These are phyloP conservation scores for Lamellibrachia columna DNA, from an alignment of 2,888 invertebrate genomes.

Conservation along the genomic window DNA sequence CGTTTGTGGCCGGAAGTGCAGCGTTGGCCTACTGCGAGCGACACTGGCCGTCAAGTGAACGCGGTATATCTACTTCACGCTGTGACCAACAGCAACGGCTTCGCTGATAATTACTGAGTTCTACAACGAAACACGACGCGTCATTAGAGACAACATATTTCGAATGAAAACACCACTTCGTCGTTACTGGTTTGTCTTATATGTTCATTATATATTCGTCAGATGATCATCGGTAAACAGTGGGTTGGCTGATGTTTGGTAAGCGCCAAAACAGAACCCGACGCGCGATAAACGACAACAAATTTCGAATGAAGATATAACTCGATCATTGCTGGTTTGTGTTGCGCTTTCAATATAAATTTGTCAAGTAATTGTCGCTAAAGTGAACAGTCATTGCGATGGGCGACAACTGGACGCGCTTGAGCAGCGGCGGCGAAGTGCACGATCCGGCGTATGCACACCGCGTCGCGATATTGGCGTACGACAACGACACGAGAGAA, in stretches of 20 bases:
- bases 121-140: background rate
- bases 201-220: background rate
- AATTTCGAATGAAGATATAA: background rate
- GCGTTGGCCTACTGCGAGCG: background rate
- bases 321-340: background rate
- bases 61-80: background rate
- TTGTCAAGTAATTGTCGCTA: background rate
- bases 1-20: background rate
- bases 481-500: background rate
- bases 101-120: too few species aligned
- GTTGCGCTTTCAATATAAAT: background rate
- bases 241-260: too few species aligned
- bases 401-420: background rate
- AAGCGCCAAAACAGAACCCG: background rate
- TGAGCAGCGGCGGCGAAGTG: background rate
- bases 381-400: background rate
- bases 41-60: background rate
- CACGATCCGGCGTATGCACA: background rate
- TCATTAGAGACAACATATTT: background rate
- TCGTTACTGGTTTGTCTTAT: background rate
- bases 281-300: background rate
- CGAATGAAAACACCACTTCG: background rate
- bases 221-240: background rate
- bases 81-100: background rate
- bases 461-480: background rate